phyloP scores from a whole-genome alignment of 2,797 vertebrate species.

The Leucoraja ocellata region DNA sequence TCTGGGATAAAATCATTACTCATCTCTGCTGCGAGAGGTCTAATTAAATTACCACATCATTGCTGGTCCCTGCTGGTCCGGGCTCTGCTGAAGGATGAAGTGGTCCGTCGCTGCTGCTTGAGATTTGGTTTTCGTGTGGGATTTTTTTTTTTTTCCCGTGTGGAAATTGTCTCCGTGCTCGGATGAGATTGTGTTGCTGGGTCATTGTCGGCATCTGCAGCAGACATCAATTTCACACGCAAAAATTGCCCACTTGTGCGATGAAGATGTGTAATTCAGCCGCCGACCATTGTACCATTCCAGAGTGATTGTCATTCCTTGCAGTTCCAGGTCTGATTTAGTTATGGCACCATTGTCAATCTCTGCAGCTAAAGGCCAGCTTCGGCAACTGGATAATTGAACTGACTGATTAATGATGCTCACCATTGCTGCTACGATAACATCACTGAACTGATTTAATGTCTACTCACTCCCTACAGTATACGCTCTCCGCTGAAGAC shows the following conservation, averaged over 20 bases:
- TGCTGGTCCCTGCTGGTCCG: not conserved
- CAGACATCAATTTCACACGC: not conserved
- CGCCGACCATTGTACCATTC: not conserved
- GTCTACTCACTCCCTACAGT: not conserved
- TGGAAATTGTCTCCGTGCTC: not conserved
- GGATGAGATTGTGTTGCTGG: not conserved
- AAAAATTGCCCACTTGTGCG: not conserved
- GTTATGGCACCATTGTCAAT: slow-evolving; percentile 32
- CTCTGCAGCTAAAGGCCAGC: slow-evolving; percentile 17
- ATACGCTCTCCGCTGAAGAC: not conserved
- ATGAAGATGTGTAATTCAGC: not conserved
- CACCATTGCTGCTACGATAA: not conserved
- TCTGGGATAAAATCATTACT: slow-evolving; percentile 5
- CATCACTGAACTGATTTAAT: slow-evolving; percentile 12
- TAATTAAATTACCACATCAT: slow-evolving; percentile 34
- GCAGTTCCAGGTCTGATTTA: not conserved
- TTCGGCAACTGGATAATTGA: slow-evolving; percentile 31
- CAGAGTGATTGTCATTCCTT: not conserved
- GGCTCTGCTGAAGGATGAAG: slow-evolving; percentile 22
- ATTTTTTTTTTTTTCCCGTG: too few relatives aligned
- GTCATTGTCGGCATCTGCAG: not conserved
- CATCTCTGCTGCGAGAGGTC: not conserved
- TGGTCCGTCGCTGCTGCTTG: not conserved
- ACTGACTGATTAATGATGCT: slow-evolving; percentile 27
- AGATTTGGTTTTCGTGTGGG: not conserved